phyloP scores from a whole-genome alignment of 2,888 invertebrate species.

The Drosophila robusta region DNA sequence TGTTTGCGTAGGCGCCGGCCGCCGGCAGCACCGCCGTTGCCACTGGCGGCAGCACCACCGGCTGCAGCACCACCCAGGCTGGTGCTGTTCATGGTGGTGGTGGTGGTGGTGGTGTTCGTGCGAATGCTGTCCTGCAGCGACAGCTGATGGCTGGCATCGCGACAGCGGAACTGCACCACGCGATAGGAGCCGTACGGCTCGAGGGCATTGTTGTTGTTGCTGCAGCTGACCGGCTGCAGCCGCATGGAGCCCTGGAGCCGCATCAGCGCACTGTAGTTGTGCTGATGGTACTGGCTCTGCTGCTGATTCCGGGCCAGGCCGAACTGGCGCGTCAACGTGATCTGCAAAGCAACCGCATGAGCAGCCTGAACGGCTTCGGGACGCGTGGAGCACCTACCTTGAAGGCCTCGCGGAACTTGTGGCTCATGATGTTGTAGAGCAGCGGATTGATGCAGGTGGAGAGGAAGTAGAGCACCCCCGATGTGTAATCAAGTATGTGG shows the following conservation, averaged over 20 bases:
- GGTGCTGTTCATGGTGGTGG: constrained; percentile 74
- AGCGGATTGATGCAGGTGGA: constrained; percentile 90
- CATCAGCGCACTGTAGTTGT: constrained; percentile 84
- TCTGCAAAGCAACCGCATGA: constrained; percentile 56
- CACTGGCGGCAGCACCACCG: constrained; percentile 4
- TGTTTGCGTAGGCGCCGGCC: constrained; percentile 69
- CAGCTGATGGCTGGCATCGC: constrained; percentile 83
- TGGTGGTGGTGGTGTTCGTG: constrained; percentile 82
- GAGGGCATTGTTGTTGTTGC: constrained; percentile 84
- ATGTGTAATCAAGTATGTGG: constrained; percentile 88
- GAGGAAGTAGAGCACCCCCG: constrained; percentile 89
- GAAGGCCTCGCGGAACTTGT: constrained; percentile 90
- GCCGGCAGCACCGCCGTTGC: constrained; percentile 32
- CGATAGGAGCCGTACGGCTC: constrained; percentile 83
- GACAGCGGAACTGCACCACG: constrained; percentile 83
- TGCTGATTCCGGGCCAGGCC: constrained; percentile 80
- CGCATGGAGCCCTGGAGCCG: constrained; percentile 84
- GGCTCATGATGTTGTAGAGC: constrained; percentile 90
- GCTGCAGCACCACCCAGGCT: constrained; percentile 47
- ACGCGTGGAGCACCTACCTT: constrained; percentile 85
- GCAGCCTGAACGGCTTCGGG: not conserved
- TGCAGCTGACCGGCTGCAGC: constrained; percentile 83
- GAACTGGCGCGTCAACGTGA: constrained; percentile 84
- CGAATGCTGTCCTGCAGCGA: constrained; percentile 84
- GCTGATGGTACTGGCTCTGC: constrained; percentile 75